Conservation (phyloP, 2,113 vertebrate genomes). For the Girardinichthys multiradiatus region DNA sequence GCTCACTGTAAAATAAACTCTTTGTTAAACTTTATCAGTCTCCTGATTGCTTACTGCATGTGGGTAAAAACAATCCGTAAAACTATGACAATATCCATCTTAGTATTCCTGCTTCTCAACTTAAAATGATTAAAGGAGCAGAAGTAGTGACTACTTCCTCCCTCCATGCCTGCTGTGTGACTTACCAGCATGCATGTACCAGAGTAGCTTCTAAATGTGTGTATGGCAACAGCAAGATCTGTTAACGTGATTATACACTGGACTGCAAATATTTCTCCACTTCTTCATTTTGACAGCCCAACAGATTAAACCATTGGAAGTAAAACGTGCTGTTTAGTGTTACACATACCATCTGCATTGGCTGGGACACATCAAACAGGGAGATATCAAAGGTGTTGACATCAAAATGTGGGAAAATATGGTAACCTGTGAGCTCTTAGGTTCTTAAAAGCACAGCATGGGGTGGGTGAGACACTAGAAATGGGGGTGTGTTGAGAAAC, state of each 20-base stretch:
- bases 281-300: constrained; percentile 53
- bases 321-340: constrained; percentile 53
- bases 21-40: too few species aligned
- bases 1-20: too few species aligned
- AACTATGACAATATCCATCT: constrained; percentile 50
- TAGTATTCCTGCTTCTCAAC: constrained; percentile 35
- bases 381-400: constrained; percentile 19
- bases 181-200: constrained; percentile 20
- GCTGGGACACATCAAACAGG: constrained; percentile 23
- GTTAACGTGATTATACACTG: constrained; percentile 6
- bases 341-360: constrained; percentile 22
- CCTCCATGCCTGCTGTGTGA: constrained; percentile 37
- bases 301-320: constrained; percentile 52
- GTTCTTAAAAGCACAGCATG: background rate
- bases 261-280: constrained; percentile 31
- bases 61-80: too few species aligned
- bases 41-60: background rate
- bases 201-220: background rate
- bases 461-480: background rate
- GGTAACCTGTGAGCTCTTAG: background rate
- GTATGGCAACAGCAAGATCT: constrained; percentile 31
- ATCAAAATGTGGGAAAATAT: constrained; percentile 14
- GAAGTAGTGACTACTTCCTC: constrained; percentile 29
- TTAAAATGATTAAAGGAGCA: constrained; percentile 43
- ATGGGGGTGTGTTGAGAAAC: background rate